A percentile compares a stretch with the other conserved stretches of the same genome.
Conservation (phyloP, 2,888 invertebrate genomes). For the Elegia similella region DNA sequence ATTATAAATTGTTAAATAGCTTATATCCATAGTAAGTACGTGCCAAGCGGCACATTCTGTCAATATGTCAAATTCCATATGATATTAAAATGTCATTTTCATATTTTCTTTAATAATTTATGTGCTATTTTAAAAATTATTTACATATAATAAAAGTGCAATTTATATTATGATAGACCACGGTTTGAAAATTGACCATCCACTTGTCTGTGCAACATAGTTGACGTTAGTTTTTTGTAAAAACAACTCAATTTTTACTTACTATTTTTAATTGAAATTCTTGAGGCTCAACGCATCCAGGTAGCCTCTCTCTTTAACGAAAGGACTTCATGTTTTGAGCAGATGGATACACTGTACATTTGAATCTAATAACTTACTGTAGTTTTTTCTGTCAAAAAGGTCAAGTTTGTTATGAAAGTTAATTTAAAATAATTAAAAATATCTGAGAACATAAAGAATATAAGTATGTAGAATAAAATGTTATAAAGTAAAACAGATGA, state of each 20-base stretch:
- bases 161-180: too few species aligned
- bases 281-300: too few species aligned
- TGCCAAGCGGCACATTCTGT: slow-evolving; percentile 24
- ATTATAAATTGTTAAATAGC: neutral
- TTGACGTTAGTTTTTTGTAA: too few species aligned
- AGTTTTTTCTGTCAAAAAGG: neutral
- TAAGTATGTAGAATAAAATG: too few species aligned
- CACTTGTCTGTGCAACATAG: too few species aligned
- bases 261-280: too few species aligned
- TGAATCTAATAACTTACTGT: neutral
- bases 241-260: too few species aligned
- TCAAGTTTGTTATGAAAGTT: neutral
- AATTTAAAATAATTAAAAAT: too few species aligned
- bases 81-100: slow-evolving; percentile 14
- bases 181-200: too few species aligned
- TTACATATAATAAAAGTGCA: neutral
- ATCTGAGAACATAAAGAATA: too few species aligned
- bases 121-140: neutral
- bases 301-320: too few species aligned
- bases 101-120: neutral
- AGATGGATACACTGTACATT: neutral
- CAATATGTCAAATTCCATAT: slow-evolving; percentile 28
- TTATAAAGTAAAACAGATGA: too few species aligned
- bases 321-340: neutral
- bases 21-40: slow-evolving; percentile 20